Evolutionary conservation across 2,113 vertebrate species (phyloP).

Genomic region (Eclectus roratus): DNA sequence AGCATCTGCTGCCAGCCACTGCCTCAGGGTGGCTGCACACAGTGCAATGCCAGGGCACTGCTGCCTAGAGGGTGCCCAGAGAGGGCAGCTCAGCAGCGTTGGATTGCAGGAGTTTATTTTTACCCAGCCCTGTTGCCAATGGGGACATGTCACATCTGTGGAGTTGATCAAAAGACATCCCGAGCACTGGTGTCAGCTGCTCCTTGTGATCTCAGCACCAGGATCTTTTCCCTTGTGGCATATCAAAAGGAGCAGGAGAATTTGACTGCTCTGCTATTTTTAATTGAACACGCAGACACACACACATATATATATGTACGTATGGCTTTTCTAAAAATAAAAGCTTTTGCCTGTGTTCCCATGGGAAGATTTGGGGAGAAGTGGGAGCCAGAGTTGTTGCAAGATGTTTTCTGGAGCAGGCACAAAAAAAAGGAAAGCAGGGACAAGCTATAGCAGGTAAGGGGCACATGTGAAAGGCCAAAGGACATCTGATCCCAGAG

Average conservation of each 20-base stretch:
- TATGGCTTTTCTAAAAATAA: slow-evolving; percentile 66
- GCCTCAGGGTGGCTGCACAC: background rate
- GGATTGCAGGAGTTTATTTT: slow-evolving; percentile 65
- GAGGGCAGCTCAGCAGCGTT: slow-evolving; percentile 19
- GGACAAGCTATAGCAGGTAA: background rate
- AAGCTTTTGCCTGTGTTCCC: slow-evolving; percentile 54
- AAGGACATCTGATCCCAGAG: background rate
- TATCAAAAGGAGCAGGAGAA: slow-evolving; percentile 69
- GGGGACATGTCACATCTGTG: slow-evolving; percentile 66
- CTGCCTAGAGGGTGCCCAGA: background rate
- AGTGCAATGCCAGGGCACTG: background rate
- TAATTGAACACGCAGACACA: slow-evolving; percentile 12
- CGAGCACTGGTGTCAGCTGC: slow-evolving; percentile 62
- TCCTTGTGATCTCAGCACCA: slow-evolving; percentile 67
- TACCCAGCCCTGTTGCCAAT: slow-evolving; percentile 50
- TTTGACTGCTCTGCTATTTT: slow-evolving; percentile 65
- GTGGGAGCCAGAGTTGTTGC: slow-evolving; percentile 10
- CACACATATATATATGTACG: slow-evolving; percentile 37
- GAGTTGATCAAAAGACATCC: slow-evolving; percentile 68
- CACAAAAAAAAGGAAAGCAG: background rate
- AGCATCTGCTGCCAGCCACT: background rate
- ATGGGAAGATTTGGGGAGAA: slow-evolving; percentile 55
- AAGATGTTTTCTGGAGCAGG: slow-evolving; percentile 30
- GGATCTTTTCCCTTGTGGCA: slow-evolving; percentile 66
- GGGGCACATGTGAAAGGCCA: background rate